Evolutionary conservation across 2,888 invertebrate species (phyloP), one percentile per base, ranked within the genome.

Genomic region (Caenorhabditis sp.): DNA sequence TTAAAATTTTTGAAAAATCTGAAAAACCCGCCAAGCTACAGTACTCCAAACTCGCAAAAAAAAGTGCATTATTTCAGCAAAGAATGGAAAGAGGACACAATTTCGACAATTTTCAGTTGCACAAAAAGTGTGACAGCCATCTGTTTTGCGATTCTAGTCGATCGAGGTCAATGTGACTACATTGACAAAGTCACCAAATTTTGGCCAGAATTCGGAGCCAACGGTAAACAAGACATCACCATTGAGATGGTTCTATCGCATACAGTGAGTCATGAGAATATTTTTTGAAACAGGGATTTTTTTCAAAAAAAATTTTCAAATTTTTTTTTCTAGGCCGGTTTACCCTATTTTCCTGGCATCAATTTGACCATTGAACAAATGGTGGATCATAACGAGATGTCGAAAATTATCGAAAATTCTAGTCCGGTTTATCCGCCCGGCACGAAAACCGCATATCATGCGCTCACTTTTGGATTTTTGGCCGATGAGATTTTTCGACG

Each of bases 181-280:
- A 76, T 83, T 19, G 83, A 86, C 43, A 64, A 69, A 50, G 86
- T 89, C 0, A 72, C 81, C 21, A 83, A 80, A 31, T 87, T 88
- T 70, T 89, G 89, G 89, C 88, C 88, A 49, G 88, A 88, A 62
- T 89, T 88, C 83, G 88, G 83, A 8, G 82, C 86, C 65, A 87
- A 89, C 78, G 88, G 88, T 17, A 89, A 89, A 72, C 83, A 85
- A 43, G 71, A 82, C 21, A 87, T 88, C 23, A 89, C 88, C 4
- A 80, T 89, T 26, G 84, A 86, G 55, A 85, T 87, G 78, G 82
- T 88, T 5, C 64, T 89, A 10, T 84, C 85, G 62, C 88, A 89
- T 74, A 84, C 85, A 84, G 88, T 88, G 68, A 58, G 65, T 3
- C 1, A 10, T 59, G 4, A 4, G 12, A 1, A n/a, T 8, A 26